Percentiles rank a stretch among this genome's conserved stretches.
Evolutionary conservation across 2,888 invertebrate species (phyloP).

Genomic region (Tenodera sinensis): DNA sequence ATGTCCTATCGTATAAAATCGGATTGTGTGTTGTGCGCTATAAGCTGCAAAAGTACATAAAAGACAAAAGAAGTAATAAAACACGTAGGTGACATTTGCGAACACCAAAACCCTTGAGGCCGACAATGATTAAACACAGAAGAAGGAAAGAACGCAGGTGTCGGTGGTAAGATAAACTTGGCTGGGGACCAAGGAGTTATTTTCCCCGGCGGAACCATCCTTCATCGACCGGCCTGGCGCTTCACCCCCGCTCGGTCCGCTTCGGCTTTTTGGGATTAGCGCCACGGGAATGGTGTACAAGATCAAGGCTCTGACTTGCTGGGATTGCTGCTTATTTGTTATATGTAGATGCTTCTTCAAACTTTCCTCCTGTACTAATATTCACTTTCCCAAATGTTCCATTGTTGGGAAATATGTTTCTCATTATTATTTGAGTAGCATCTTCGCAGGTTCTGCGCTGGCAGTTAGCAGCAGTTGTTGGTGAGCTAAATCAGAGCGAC

Average conservation of each 20-base stretch:
- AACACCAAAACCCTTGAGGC: background rate
- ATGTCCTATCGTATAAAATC: too few relatives aligned
- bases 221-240: background rate
- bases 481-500: too few relatives aligned
- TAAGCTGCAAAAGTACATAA: too few relatives aligned
- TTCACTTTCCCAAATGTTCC: too few relatives aligned
- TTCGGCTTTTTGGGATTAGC: background rate
- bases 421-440: too few relatives aligned
- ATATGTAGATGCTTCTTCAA: background rate
- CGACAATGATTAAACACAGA: background rate
- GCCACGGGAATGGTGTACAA: background rate
- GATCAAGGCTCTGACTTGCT: background rate
- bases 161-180: background rate
- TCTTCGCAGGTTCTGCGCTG: too few relatives aligned
- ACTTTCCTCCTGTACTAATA: too few relatives aligned
- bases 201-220: slow-evolving; percentile 10
- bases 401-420: too few relatives aligned
- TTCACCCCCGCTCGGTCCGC: background rate
- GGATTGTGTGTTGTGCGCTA: too few relatives aligned
- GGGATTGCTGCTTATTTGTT: background rate
- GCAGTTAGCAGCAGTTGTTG: too few relatives aligned
- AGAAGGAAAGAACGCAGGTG: background rate
- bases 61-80: too few relatives aligned
- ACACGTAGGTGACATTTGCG: too few relatives aligned
- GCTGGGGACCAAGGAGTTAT: background rate